Evolutionary conservation across 2,797 vertebrate species (phyloP), one percentile per base, ranked within the genome.

Genomic region (Schizothorax lantsangensis): DNA sequence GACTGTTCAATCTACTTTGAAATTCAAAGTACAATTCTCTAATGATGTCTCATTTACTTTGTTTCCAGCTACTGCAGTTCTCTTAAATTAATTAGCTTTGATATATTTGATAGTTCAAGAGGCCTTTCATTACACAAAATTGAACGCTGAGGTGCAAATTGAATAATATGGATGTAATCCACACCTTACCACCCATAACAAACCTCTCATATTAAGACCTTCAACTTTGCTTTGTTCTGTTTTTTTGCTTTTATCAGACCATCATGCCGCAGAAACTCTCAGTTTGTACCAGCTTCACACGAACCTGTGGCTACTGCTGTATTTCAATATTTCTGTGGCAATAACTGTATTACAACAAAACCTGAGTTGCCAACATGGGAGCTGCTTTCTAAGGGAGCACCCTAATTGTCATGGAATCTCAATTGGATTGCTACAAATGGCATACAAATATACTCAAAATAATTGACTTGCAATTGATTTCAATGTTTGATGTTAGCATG

Each of bases 161-260:
- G 45, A 66, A 21, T 66, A 38, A 52, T 77, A 68, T 23, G 47
- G 14, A 52, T 36, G 11, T 75, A 64, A 84, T 49, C 30, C 26
- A 74, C 40, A 84, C 43, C 45, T 83, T 49, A 49, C 26, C 59
- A 45, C 30, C 40, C 12, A 84, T 52, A 68, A 72, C 26, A 52
- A 36, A 71, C 12, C 49, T 85, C 17, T 36, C 66, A 79, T 54
- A 78, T 52, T 43, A 38, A 69, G 84, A 85, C 75, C 84, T 85
- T 85, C 84, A 59, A 23, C 15, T 71, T 79, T 69, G 38, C 38
- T 79, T 85, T 85, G 75, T 59, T 79, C 33, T n/a, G 38, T 19
- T 47, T 68, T 85, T 72, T 79, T 2, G 2, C 36, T 71, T 85
- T 71, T 15, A 21, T 85, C 49, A 21, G 14, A 21, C 19, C 4